Conservation (phyloP, 2,888 invertebrate species). For the Acrobasis repandana region DNA sequence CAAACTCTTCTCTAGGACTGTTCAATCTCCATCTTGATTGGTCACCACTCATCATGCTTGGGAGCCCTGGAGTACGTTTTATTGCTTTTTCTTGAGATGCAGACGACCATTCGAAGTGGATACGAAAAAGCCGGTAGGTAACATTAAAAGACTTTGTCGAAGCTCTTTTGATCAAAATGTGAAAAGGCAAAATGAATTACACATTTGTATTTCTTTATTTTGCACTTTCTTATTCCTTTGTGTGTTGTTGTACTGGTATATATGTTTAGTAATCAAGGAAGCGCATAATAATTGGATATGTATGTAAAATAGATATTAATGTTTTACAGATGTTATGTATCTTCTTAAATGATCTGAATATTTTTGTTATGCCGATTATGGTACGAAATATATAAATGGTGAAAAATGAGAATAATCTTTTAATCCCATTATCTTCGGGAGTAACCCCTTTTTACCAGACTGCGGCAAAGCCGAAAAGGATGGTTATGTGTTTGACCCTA, state of each 20-base stretch:
- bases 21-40: too few relatives aligned
- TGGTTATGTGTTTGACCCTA: too few relatives aligned
- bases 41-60: too few relatives aligned
- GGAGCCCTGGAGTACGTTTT: too few relatives aligned
- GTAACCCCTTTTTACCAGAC: too few relatives aligned
- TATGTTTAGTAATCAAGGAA: conserved; percentile 20
- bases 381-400: conserved; percentile 60
- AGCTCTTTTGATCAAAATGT: background rate
- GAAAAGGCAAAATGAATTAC: background rate
- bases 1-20: too few relatives aligned
- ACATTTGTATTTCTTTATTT: background rate
- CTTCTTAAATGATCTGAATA: conserved; percentile 70
- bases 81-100: too few relatives aligned
- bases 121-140: too few relatives aligned
- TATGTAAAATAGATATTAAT: conserved; percentile 33
- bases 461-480: too few relatives aligned
- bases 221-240: background rate
- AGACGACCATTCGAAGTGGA: too few relatives aligned
- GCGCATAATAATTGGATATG: conserved; percentile 9
- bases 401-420: conserved; percentile 28
- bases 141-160: background rate
- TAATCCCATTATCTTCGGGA: conserved; percentile 3
- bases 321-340: conserved; percentile 44
- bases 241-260: background rate
- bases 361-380: conserved; percentile 73